Base-by-base conservation (phyloP, 1,140 invertebrate genomes). In the Anastrepha ludens region DNA sequence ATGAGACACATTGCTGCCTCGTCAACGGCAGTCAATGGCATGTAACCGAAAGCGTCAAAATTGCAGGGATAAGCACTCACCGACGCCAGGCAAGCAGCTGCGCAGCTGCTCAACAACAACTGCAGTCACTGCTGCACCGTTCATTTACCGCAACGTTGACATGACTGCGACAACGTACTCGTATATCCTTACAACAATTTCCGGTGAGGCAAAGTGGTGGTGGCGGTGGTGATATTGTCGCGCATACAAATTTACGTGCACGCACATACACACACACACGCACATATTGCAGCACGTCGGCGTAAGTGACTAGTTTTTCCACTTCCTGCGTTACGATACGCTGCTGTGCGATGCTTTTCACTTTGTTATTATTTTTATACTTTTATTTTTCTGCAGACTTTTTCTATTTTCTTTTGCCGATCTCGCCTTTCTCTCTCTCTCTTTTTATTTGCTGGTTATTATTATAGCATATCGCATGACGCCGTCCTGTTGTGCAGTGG, bases 171-270 rank as follows among this genome's bases (percentile, higher is more conserved):
- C 74, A 81, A 81, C 74, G 74, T 47, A 29, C 47, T 81, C 74
- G 47, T 81, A 81, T 81, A 81, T 81, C 74, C 74, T 81, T 81
- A 81, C 74, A 81, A 81, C 44, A 81, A 81, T 81, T 81, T 81
- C 74, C 74, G 74, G 74, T 81, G 47, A 44, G 20, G 41, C 44
- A 81, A 74, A 74, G 44, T 74, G 74, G 7, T 20, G 74, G 17
- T 81, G 74, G 74, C 47, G 47, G 9, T 64, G 60, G 60, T 13
- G 17, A 17, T 39, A 17, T 4, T 67, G n/a, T 9, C 64, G 20
- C 29, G 11, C 9, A 17, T 47, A 41, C 74, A 20, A 3, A 17
- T 50, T n/a, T 5, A 39, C 9, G 20, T 47, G 47, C 74, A 20
- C 2, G 9, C n/a, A 55, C 47, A 20, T n/a, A 15, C 15, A 55